Evolutionary conservation across 2,888 invertebrate genomes (phyloP).

Genomic region (Steinernema scapterisci): DNA sequence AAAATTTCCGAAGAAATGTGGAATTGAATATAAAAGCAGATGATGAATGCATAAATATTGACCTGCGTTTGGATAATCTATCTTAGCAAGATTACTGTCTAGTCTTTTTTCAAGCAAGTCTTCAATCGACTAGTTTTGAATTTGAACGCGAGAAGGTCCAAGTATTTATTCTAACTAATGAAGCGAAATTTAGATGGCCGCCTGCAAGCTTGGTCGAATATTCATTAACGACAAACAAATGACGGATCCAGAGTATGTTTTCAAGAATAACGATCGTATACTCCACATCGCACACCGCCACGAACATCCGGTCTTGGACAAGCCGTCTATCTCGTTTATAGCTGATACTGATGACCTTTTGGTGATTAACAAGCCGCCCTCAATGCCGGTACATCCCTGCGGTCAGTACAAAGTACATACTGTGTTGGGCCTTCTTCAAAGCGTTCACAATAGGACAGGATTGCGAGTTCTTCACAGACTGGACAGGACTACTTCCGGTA

Average conservation of each 20-base stretch:
- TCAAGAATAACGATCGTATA: constrained; percentile 75
- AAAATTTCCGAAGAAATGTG: constrained; percentile 6
- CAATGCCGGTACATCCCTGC: constrained; percentile 79
- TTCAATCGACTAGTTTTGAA: not conserved
- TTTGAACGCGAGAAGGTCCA: not conserved
- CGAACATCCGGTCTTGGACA: constrained; percentile 58
- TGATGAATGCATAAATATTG: constrained; percentile 1
- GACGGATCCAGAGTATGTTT: constrained; percentile 78
- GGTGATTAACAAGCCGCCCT: constrained; percentile 75
- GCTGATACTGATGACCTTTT: constrained; percentile 97
- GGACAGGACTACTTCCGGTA: constrained; percentile 92
- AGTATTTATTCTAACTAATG: too few relatives aligned
- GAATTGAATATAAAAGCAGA: not conserved
- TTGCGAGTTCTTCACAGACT: constrained; percentile 81
- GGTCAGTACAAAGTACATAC: constrained; percentile 97
- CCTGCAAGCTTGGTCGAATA: constrained; percentile 86
- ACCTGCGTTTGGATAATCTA: not conserved
- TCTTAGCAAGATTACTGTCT: not conserved
- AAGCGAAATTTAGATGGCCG: constrained; percentile 74
- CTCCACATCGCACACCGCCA: constrained; percentile 59
- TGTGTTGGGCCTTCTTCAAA: constrained; percentile 72
- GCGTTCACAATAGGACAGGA: constrained; percentile 38
- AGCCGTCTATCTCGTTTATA: constrained; percentile 81
- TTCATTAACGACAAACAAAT: constrained; percentile 92
- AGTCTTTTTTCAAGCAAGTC: not conserved